phyloP scores from a whole-genome alignment of 2,888 invertebrate species.

The Folsomia manolachei region DNA sequence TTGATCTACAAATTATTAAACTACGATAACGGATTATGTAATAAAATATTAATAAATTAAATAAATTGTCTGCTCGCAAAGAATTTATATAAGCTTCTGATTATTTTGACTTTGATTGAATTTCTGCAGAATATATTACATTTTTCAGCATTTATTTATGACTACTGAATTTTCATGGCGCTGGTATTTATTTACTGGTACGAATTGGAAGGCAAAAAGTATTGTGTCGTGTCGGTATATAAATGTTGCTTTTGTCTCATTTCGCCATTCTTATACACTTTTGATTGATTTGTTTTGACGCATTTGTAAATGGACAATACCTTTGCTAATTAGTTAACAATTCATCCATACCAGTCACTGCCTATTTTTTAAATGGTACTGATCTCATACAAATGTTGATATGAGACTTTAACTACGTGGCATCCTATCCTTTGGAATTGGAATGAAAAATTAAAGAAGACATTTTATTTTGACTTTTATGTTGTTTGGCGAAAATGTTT shows the following conservation, averaged over 20 bases:
- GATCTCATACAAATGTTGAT: neutral
- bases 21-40: neutral
- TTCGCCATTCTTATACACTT: neutral
- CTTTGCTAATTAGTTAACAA: too few species aligned
- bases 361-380: neutral
- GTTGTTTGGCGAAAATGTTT: neutral
- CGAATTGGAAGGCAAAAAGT: neutral
- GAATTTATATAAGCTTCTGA: neutral
- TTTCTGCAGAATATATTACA: neutral
- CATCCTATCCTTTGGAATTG: neutral
- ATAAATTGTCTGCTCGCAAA: neutral
- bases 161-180: too few species aligned
- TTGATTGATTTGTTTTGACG: neutral
- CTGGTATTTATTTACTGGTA: too few species aligned
- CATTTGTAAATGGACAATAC: neutral
- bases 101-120: neutral
- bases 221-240: neutral
- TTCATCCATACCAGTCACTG: neutral
- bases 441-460: slow-evolving; percentile 8
- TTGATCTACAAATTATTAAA: neutral
- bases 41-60: neutral
- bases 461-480: neutral
- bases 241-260: too few species aligned
- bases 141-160: neutral
- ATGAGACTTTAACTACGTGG: neutral